These are phyloP conservation scores for Apodemus agrarius DNA, from an alignment of 2,797 vertebrate genomes.

Conservation along the genomic window DNA sequence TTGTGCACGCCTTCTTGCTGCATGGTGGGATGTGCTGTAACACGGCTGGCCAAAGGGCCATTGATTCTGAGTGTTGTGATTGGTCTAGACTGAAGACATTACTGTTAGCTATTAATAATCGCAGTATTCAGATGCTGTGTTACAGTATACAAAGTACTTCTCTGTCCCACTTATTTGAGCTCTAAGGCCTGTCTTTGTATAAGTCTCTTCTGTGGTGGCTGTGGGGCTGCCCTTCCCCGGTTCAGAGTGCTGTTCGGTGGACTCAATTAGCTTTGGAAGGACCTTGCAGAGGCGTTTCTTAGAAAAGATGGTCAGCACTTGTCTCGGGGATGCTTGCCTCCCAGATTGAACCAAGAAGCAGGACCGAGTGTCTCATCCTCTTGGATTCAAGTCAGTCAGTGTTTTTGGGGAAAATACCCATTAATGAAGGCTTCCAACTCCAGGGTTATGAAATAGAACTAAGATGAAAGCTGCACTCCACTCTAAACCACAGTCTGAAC, in stretches of 20 bases:
- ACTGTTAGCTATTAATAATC: constrained; percentile 36
- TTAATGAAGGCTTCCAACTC: constrained; percentile 63
- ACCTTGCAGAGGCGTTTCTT: not conserved
- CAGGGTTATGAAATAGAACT: constrained; percentile 51
- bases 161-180: not conserved
- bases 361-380: constrained; percentile 19
- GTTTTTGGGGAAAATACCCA: constrained; percentile 64
- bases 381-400: constrained; percentile 44
- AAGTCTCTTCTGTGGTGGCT: not conserved
- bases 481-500: not conserved
- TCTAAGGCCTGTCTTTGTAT: constrained; percentile 58
- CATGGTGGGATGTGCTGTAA: not conserved
- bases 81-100: not conserved
- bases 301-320: not conserved
- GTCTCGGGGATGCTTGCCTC: not conserved
- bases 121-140: constrained; percentile 10
- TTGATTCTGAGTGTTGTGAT: not conserved
- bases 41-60: not conserved
- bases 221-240: not conserved
- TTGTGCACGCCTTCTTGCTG: not conserved
- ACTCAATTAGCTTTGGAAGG: not conserved
- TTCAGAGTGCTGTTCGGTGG: not conserved
- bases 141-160: constrained; percentile 41
- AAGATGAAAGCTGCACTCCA: constrained; percentile 54
- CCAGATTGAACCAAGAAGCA: constrained; percentile 21